phyloP scores from a whole-genome alignment of 1,140 invertebrate genomes.

The Gryllus bimaculatus region DNA sequence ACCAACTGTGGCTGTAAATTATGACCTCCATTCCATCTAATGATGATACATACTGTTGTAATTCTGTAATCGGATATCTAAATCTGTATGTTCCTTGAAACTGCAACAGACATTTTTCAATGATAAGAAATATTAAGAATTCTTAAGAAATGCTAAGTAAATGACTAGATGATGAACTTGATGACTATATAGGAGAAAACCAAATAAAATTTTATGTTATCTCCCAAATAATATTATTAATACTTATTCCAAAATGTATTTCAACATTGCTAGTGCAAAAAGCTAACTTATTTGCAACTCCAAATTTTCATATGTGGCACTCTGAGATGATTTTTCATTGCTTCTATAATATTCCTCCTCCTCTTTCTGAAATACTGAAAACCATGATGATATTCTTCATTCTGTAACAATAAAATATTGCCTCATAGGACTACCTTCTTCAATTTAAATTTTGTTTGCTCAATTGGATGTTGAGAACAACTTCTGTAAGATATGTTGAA shows the following conservation, averaged over 20 bases:
- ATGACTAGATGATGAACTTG: background rate
- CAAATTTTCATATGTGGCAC: constrained; percentile 59
- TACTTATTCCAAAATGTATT: background rate
- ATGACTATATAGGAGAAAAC: background rate
- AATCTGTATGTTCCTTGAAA: constrained; percentile 83
- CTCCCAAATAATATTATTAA: background rate
- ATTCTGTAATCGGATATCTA: constrained; percentile 69
- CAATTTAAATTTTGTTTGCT: no score
- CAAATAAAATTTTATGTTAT: background rate
- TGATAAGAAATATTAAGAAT: background rate
- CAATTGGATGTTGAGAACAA: background rate
- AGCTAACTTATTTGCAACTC: constrained; percentile 29
- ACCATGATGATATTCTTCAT: constrained; percentile 70
- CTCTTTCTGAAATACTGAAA: constrained; percentile 31
- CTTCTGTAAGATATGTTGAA: background rate
- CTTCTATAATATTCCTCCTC: background rate
- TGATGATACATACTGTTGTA: constrained; percentile 53
- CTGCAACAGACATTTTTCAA: constrained; percentile 40
- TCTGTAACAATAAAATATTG: constrained; percentile 32
- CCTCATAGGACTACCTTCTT: no score
- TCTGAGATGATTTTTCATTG: constrained; percentile 27
- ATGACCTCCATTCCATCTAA: constrained; percentile 73
- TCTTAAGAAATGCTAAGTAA: background rate
- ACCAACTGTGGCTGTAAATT: constrained; percentile 79
- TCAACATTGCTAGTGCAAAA: background rate